Base-by-base conservation (phyloP, 35 echinoderm and acorn worm species). In the Anneissia japonica region DNA sequence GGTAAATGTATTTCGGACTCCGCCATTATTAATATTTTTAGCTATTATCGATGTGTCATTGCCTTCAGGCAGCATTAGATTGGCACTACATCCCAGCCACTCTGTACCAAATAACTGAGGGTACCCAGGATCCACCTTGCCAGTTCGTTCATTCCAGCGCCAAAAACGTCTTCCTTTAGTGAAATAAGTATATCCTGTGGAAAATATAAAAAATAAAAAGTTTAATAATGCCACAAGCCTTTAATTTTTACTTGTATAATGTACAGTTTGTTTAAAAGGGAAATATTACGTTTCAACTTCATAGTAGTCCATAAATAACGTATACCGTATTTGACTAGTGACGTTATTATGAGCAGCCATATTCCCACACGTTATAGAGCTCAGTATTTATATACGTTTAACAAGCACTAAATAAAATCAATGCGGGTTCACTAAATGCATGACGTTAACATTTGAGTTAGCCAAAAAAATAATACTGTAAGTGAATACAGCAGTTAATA, bases 141-240 rank as follows among this genome's bases (percentile, higher is more conserved):
- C 89, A 34, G 34, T 83, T 5, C 64, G 86, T 35, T 93, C 92
- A 34, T 99, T 90, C 81, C 88, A 99, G 9, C 75, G 89, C 96
- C 96, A 99, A 37, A 94, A 99, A 13, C 87, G 77, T 13, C 89
- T 88, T 46, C 86, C 87, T 81, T 90, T 88, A 35, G 94, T 36
- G 46, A 99, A 99, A 74, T 97, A 99, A 0, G 96, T 99, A 77
- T 90, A 88, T 51, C 92, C 93, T 56, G 88, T 87, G 76, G 79
- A 88, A 39, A 88, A 84, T 90, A 75, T 51, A 31, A 35, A n/a
- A 30, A 77, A 84, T 76, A 21, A 37, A 29, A 77, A 38, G 76
- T 37, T 32, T 35, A 86, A 77, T 74, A 75, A 28, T 75, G 32
- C 32, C 26, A 5, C 3, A 75, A 23, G 26, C 4, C 9, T 34